Conservation (phyloP, 1,140 invertebrate species). For the Drosophila arawakana region DNA sequence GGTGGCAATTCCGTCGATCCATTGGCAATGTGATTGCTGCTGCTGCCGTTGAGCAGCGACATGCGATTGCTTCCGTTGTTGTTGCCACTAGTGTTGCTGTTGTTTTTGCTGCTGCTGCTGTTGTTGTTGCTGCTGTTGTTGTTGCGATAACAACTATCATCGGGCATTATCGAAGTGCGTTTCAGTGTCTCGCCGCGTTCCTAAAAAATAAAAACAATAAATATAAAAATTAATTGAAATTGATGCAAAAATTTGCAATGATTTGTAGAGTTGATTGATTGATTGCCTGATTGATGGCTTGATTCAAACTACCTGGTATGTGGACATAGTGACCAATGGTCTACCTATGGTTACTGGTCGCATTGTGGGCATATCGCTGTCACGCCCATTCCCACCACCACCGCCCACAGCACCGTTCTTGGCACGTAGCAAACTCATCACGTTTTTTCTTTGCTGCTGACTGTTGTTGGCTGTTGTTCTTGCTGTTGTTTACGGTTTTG, state of each 20-base stretch:
- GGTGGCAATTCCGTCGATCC: conserved; percentile 84
- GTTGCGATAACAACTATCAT: conserved; percentile 76
- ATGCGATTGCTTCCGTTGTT: conserved; percentile 58
- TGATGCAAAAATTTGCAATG: background rate
- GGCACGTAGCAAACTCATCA: conserved; percentile 70
- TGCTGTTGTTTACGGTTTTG: background rate
- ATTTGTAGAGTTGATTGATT: background rate
- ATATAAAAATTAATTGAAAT: conserved; percentile 6
- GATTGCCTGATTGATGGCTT: conserved; percentile 2
- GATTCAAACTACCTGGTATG: conserved; percentile 55
- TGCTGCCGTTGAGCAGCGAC: conserved; percentile 53
- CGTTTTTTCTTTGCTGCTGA: background rate
- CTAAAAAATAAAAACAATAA: conserved; percentile 29
- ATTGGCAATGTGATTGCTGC: conserved; percentile 34
- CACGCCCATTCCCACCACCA: conserved; percentile 31
- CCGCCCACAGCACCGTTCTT: conserved; percentile 39
- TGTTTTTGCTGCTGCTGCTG: conserved; percentile 35
- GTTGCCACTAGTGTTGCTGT: conserved; percentile 19
- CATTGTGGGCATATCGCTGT: conserved; percentile 66
- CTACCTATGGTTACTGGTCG: conserved; percentile 65
- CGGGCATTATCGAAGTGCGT: conserved; percentile 77
- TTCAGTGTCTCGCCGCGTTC: conserved; percentile 75
- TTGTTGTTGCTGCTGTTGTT: conserved; percentile 50
- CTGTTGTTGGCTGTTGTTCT: conserved; percentile 2
- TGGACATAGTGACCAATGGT: conserved; percentile 68